Percentiles rank a stretch among this genome's conserved stretches.
phyloP scores from a whole-genome alignment of 2,888 invertebrate genomes.

The Mechanitis mazaeus region DNA sequence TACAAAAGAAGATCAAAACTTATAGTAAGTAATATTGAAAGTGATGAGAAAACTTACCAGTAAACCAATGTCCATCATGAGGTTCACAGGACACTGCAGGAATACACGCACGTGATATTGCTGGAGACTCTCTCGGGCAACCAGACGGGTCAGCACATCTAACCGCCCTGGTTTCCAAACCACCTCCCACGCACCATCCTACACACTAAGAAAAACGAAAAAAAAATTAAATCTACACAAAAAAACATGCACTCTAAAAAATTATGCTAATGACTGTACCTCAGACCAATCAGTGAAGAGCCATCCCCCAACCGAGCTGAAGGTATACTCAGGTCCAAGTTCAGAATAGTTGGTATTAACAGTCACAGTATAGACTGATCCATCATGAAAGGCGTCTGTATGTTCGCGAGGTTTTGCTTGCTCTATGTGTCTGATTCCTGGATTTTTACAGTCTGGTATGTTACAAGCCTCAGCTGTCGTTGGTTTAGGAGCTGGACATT shows the following conservation, averaged over 20 bases:
- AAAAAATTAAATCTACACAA: neutral
- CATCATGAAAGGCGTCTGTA: slow-evolving; percentile 57
- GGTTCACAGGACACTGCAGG: slow-evolving; percentile 80
- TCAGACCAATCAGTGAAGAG: slow-evolving; percentile 78
- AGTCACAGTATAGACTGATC: slow-evolving; percentile 60
- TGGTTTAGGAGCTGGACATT: slow-evolving; percentile 58
- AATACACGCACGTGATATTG: slow-evolving; percentile 79
- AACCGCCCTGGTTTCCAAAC: slow-evolving; percentile 83
- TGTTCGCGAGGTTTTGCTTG: slow-evolving; percentile 45
- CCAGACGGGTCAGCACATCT: slow-evolving; percentile 82
- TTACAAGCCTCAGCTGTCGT: slow-evolving; percentile 50
- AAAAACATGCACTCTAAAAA: neutral
- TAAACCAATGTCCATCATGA: slow-evolving; percentile 87
- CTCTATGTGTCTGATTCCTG: slow-evolving; percentile 43
- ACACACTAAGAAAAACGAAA: slow-evolving; percentile 76
- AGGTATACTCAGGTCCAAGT: slow-evolving; percentile 62
- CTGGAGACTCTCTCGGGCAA: slow-evolving; percentile 76
- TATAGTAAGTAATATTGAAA: too few species aligned
- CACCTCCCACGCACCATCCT: slow-evolving; percentile 83
- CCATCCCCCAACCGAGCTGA: slow-evolving; percentile 67
- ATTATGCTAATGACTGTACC: slow-evolving; percentile 22
- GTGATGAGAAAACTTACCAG: slow-evolving; percentile 65
- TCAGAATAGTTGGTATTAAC: slow-evolving; percentile 55
- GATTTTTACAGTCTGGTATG: slow-evolving; percentile 52
- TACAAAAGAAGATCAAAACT: too few species aligned